Conservation (phyloP, 1,140 invertebrate species). For the Ceratina calcarata region DNA sequence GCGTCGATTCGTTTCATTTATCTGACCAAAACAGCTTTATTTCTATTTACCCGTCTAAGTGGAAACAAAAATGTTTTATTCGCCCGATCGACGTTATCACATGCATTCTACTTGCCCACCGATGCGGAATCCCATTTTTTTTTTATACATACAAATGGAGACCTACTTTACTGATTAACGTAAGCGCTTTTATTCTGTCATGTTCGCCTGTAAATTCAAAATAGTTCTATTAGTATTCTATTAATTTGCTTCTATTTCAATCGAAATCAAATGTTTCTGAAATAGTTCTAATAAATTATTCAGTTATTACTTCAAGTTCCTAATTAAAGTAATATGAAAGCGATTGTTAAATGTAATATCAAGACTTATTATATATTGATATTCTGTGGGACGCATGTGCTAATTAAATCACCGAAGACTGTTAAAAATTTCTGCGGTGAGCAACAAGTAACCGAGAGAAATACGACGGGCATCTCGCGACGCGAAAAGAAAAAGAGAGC, state of each 20-base stretch:
- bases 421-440: not conserved
- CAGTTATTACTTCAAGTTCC: not conserved
- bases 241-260: not conserved
- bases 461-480: not conserved
- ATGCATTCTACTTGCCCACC: not conserved
- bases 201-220: no score
- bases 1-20: not conserved
- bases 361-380: no score
- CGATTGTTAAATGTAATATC: no score
- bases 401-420: not conserved
- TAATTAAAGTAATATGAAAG: no score
- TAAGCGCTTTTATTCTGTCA: not conserved
- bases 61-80: no score
- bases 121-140: no score
- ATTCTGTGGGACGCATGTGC: no score
- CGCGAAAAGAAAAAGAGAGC: not conserved
- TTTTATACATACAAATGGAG: not conserved
- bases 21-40: not conserved
- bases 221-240: no score
- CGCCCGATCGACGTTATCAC: no score
- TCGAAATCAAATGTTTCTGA: no score
- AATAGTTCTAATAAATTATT: no score
- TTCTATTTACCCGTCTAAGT: not conserved
- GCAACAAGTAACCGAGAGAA: slow-evolving; percentile 34
- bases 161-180: slow-evolving; percentile 7